A percentile compares a stretch with the other conserved stretches of the same genome.
These are phyloP conservation scores for Anthoscopus minutus DNA, from an alignment of 2,113 vertebrate species.

Conservation along the genomic window DNA sequence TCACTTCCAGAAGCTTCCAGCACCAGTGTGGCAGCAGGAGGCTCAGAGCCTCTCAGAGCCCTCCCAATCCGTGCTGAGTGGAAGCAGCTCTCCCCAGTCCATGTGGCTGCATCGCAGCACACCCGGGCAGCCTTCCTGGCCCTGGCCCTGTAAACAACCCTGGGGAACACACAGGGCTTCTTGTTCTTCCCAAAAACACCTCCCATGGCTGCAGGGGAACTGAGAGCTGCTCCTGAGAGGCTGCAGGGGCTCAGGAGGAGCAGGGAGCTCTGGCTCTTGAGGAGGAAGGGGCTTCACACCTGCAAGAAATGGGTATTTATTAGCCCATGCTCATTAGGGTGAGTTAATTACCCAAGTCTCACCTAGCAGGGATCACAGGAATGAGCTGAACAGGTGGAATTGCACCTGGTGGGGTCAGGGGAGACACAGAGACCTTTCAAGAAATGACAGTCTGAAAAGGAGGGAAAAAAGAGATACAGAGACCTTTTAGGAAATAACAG, in stretches of 20 bases:
- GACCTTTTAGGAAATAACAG: background rate
- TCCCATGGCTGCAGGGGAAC: background rate
- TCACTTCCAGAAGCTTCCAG: background rate
- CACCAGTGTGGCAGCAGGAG: fast-evolving
- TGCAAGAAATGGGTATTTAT: background rate
- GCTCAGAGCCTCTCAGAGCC: background rate
- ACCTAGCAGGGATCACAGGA: background rate
- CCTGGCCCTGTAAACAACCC: background rate
- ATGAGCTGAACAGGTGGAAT: background rate
- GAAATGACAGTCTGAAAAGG: background rate
- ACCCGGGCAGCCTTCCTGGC: background rate
- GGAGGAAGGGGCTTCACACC: background rate
- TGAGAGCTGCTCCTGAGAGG: background rate
- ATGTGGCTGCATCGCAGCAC: background rate
- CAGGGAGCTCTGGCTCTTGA: background rate
- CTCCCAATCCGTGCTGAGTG: background rate
- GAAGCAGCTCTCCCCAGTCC: background rate
- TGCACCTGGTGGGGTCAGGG: background rate
- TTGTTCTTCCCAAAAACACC: slow-evolving; percentile 19
- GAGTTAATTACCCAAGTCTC: background rate
- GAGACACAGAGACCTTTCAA: background rate
- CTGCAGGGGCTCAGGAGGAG: background rate
- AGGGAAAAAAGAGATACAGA: background rate
- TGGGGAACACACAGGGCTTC: background rate
- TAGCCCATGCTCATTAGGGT: background rate